Percentiles rank a stretch among this genome's conserved stretches.
phyloP scores from a whole-genome alignment of 2,888 invertebrate species.

The Cerceris rybyensis region DNA sequence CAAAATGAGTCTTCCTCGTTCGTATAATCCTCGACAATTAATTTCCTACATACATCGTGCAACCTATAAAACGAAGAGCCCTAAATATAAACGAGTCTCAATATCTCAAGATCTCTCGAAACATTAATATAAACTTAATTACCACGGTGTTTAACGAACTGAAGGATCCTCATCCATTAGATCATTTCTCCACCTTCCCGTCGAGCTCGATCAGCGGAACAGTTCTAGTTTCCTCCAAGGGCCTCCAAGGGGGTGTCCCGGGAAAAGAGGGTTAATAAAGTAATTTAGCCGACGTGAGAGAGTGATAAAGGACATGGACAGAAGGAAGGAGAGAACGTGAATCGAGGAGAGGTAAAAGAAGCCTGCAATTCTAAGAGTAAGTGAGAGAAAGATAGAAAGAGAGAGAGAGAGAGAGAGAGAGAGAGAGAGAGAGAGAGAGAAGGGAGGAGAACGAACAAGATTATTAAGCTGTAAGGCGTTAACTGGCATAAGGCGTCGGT shows the following conservation, averaged over 20 bases:
- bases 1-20: background rate
- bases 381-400: constrained; percentile 22
- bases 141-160: constrained; percentile 49
- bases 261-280: constrained; percentile 73
- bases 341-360: constrained; percentile 53
- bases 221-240: constrained; percentile 49
- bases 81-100: constrained; percentile 25
- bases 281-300: constrained; percentile 68
- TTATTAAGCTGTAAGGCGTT: constrained; percentile 82
- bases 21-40: constrained; percentile 29
- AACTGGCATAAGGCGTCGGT: constrained; percentile 82
- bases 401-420: constrained; percentile 31
- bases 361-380: constrained; percentile 27
- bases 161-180: constrained; percentile 37
- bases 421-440: constrained; percentile 27
- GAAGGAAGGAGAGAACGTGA: constrained; percentile 28
- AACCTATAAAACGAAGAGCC: background rate
- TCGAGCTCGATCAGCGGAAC: constrained; percentile 40
- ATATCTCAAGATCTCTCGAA: constrained; percentile 33
- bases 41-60: constrained; percentile 26
- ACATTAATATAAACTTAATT: constrained; percentile 53
- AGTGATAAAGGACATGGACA: constrained; percentile 55
- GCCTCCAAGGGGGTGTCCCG: constrained; percentile 46
- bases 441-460: constrained; percentile 73
- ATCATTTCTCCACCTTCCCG: constrained; percentile 47